Evolutionary conservation across 2,797 vertebrate genomes (phyloP).

Genomic region (Peromyscus eremicus): DNA sequence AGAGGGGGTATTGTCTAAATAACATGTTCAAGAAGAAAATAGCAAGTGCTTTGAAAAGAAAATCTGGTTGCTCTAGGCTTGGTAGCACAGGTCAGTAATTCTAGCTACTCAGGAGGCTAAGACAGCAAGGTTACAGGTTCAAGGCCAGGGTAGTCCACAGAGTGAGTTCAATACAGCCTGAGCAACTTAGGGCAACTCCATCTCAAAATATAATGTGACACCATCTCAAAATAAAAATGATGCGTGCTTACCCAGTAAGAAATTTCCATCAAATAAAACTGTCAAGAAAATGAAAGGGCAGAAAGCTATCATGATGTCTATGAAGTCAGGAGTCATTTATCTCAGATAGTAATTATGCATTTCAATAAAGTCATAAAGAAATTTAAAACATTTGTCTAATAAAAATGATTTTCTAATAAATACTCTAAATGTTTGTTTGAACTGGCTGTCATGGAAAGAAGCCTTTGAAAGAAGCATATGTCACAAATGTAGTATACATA

Average conservation of each 20-base stretch:
- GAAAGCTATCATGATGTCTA: slow-evolving; percentile 22
- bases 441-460: background rate
- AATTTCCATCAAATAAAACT: slow-evolving; percentile 60
- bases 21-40: slow-evolving; percentile 14
- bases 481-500: background rate
- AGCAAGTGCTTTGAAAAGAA: background rate
- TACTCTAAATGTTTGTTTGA: background rate
- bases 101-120: background rate
- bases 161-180: background rate
- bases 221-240: background rate
- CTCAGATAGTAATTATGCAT: slow-evolving; percentile 7
- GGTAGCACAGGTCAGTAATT: background rate
- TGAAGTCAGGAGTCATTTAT: slow-evolving; percentile 53
- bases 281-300: slow-evolving; percentile 43
- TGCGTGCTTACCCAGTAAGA: slow-evolving; percentile 25
- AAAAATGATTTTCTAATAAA: slow-evolving; percentile 19
- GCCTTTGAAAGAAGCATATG: background rate
- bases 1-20: background rate
- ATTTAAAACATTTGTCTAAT: slow-evolving; percentile 13
- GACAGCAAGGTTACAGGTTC: background rate
- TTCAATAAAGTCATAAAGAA: slow-evolving; percentile 2
- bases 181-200: background rate
- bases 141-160: background rate
- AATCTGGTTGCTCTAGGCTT: background rate
- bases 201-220: background rate